Evolutionary conservation across 2,888 invertebrate species (phyloP), one percentile per base, ranked within the genome.

Genomic region (Lasioglossum zephyrum): DNA sequence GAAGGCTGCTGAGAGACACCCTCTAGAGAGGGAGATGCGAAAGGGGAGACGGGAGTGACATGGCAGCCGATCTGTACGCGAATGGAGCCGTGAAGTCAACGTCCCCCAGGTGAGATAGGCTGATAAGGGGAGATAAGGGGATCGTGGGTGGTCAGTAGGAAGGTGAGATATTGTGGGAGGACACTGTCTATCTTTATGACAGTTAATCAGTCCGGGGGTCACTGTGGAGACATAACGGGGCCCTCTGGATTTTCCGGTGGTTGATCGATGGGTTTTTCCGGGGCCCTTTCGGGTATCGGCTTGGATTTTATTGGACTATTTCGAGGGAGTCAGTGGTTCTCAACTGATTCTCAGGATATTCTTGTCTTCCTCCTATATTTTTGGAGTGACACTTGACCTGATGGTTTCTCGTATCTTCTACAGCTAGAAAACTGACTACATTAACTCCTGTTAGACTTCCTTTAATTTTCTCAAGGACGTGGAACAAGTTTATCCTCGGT

Each of bases 61-160:
- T 95, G 95, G 94, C 95, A 84, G 92, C 95, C 70, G 94, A 95
- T 90, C 89, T 95, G n/a, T 94, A 91, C 82, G 92, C 93, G 75
- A 94, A 93, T 89, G 93, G 93, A 84, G 91, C 93, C 84, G 73
- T 94, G 72, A 94, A 92, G 89, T 91, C 92, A 88, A 89, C 93
- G 79, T 86, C 93, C 76, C 91, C 88, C 88, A 94, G 94, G 95
- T 95, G 80, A 91, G 87, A 79, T 39, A 66, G 66, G 63, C 39
- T 16, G 85, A 85, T 85, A 84, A 82, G 18, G 41, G 22, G 26
- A 70, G 70, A 41, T 70, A 70, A 39, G 41, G 22, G 11, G n/a
- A n/a, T 22, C 39, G 22, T 39, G 57, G n/a, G 57, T n/a, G 57
- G 57, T 11, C 63, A n/a, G 66, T 9, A 4, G 39, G 36, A 39